phyloP scores from a whole-genome alignment of 2,113 vertebrate genomes.

The Phylloscopus whistleri region DNA sequence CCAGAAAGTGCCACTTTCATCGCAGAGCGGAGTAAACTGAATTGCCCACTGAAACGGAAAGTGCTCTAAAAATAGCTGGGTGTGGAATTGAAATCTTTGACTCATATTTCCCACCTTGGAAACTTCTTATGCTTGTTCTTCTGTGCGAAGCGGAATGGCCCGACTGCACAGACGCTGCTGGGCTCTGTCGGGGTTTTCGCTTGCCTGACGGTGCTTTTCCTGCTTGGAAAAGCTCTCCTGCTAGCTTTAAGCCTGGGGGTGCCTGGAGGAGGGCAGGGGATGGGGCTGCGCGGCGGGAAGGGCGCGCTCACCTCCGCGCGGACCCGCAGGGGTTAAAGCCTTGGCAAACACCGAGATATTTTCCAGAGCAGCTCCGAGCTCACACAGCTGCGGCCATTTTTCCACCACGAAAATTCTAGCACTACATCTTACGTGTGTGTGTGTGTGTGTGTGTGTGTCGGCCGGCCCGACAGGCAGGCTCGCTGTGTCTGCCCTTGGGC shows the following conservation, averaged over 20 bases:
- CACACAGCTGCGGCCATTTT: conserved; percentile 45
- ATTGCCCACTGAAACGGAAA: conserved; percentile 30
- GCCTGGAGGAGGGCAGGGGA: fast-evolving
- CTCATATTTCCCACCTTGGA: conserved; percentile 63
- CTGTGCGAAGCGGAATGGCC: background rate
- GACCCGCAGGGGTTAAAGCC: conserved; percentile 44
- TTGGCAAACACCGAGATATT: conserved; percentile 43
- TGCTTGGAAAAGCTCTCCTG: fast-evolving
- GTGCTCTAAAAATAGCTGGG: conserved; percentile 58
- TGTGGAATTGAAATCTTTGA: conserved; percentile 54
- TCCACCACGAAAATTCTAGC: conserved; percentile 51
- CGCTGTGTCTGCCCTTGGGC: conserved; percentile 14
- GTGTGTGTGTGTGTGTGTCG: conserved; percentile 10
- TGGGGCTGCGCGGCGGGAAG: background rate
- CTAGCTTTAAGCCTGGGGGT: background rate
- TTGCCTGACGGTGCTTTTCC: background rate
- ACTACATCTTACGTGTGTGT: conserved; percentile 17
- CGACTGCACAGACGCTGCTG: background rate
- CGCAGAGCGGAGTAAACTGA: background rate
- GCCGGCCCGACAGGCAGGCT: conserved; percentile 9
- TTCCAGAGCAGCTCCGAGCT: conserved; percentile 50
- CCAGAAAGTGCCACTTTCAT: background rate
- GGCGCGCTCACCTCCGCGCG: background rate
- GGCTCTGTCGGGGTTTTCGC: background rate
- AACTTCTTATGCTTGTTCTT: background rate